Conservation (phyloP, 2,797 vertebrate species). For the Acipenser oxyrinchus region DNA sequence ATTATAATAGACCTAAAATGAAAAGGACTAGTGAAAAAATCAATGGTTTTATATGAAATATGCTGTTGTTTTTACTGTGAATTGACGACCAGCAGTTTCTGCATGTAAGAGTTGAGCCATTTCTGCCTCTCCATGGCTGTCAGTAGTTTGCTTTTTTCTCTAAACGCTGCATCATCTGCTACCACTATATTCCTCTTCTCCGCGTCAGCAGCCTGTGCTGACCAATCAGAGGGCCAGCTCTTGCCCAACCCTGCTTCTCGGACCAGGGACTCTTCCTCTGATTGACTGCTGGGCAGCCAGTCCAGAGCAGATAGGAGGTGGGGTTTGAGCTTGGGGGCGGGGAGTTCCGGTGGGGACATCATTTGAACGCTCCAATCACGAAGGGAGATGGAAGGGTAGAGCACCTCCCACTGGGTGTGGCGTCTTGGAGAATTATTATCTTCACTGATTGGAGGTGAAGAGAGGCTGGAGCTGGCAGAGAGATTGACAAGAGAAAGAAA, state of each 20-base stretch:
- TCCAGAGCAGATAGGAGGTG: conserved; percentile 33
- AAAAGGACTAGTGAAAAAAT: too few relatives aligned
- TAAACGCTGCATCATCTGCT: conserved; percentile 71
- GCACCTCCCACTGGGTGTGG: conserved; percentile 39
- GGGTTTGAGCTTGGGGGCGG: conserved; percentile 31
- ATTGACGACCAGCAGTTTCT: conserved; percentile 72
- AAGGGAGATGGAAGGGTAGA: conserved; percentile 51
- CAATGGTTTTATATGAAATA: too few relatives aligned
- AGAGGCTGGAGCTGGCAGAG: conserved; percentile 29
- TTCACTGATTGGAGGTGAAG: conserved; percentile 25
- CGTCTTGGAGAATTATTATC: conserved; percentile 27
- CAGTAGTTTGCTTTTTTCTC: conserved; percentile 77
- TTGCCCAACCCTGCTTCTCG: conserved; percentile 28
- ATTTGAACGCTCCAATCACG: conserved; percentile 56
- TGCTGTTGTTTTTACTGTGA: conserved; percentile 36
- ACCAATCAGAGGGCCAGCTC: conserved; percentile 48
- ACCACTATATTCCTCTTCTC: conserved; percentile 73
- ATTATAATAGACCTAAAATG: too few relatives aligned
- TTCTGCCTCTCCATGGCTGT: conserved; percentile 83
- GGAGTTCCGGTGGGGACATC: conserved; percentile 44
- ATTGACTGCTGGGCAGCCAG: conserved; percentile 40
- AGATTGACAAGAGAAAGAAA: background rate
- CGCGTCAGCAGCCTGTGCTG: conserved; percentile 27
- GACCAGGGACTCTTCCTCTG: conserved; percentile 27
- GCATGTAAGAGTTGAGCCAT: conserved; percentile 83